Percentiles rank a stretch among this genome's conserved stretches.
Conservation (phyloP, 1,140 invertebrate genomes). For the Drosophila paulistorum region DNA sequence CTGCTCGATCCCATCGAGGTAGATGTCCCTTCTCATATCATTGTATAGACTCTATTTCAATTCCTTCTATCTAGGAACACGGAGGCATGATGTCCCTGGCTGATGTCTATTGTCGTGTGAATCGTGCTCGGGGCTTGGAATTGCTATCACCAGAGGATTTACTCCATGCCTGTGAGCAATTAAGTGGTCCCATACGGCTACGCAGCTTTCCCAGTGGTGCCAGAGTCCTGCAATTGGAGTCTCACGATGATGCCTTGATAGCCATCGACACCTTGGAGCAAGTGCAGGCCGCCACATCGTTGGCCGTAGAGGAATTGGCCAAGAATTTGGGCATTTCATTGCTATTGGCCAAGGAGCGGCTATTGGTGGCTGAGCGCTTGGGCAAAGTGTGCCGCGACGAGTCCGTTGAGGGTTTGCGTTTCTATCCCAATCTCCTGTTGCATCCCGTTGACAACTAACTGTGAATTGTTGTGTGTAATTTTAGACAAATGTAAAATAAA, state of each 20-base stretch:
- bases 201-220: slow-evolving; percentile 95
- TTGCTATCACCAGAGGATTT: slow-evolving; percentile 97
- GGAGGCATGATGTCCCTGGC: slow-evolving; percentile 98
- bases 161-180: slow-evolving; percentile 92
- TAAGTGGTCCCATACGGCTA: slow-evolving; percentile 90
- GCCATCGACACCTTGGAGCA: slow-evolving; percentile 89
- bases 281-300: slow-evolving; percentile 88
- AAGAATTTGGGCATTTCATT: slow-evolving; percentile 92
- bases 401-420: slow-evolving; percentile 95
- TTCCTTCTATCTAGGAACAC: slow-evolving; percentile 86
- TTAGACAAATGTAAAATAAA: slow-evolving; percentile 6
- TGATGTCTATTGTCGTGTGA: slow-evolving; percentile 98
- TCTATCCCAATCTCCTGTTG: slow-evolving; percentile 95
- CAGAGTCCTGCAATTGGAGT: slow-evolving; percentile 92
- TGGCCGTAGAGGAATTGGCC: slow-evolving; percentile 94
- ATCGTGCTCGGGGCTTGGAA: slow-evolving; percentile 94
- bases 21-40: neutral
- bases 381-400: slow-evolving; percentile 96
- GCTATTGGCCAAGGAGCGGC: slow-evolving; percentile 93
- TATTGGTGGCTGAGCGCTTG: slow-evolving; percentile 91
- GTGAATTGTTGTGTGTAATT: slow-evolving; percentile 2
- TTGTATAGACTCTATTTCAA: neutral
- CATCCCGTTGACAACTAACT: slow-evolving; percentile 18
- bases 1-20: slow-evolving; percentile 92
- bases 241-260: slow-evolving; percentile 90